Base-by-base conservation (phyloP, 2,888 invertebrate genomes). In the Latrodectus elegans region DNA sequence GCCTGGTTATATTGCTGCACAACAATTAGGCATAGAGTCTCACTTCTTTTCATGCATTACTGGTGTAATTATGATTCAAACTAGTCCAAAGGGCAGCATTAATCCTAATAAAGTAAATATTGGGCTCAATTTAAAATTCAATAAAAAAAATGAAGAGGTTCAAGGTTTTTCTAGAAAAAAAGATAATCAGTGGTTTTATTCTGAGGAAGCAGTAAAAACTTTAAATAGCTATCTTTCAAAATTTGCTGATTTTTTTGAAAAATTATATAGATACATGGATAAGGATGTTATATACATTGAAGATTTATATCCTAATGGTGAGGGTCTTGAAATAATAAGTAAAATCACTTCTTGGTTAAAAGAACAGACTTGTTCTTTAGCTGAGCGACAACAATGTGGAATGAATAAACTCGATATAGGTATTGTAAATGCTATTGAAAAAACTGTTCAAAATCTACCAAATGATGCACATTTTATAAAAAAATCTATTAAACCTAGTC, bases 51-150 rank as follows among this genome's bases (percentile, higher is more conserved):
- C 97, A 0, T 95, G 97, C 11, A 94, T 99, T 81, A 98, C 98
- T 0, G 98, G 98, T 0, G 95, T 95, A 0, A 94, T 99, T 76
- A 94, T 95, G 89, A 94, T 98, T 81, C 89, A 91, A 82, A 89
- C 88, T 78, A 89, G 88, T 88, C 89, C 84, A 64, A 88, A 88
- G 89, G 89, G 81, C 83, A 89, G 90, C 89, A 89, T 78, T 89
- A 84, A 88, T 89, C 74, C 90, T 90, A 89, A 91, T 90, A 92
- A 91, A 89, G 92, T 95, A 17, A 98, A 98, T 92, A 94, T 99
- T 52, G 99, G 99, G 0, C 94, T 99, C 72, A 97, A 97, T 92
- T 93, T 99, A 38, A 99, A 99, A 92, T 96, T 96, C 91, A 96
- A 95, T 89, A 97, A 96, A 91, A 94, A 92, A 26, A 94, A 94